phyloP scores from a whole-genome alignment of 2,888 invertebrate species.

The Metallyticus violacea region DNA sequence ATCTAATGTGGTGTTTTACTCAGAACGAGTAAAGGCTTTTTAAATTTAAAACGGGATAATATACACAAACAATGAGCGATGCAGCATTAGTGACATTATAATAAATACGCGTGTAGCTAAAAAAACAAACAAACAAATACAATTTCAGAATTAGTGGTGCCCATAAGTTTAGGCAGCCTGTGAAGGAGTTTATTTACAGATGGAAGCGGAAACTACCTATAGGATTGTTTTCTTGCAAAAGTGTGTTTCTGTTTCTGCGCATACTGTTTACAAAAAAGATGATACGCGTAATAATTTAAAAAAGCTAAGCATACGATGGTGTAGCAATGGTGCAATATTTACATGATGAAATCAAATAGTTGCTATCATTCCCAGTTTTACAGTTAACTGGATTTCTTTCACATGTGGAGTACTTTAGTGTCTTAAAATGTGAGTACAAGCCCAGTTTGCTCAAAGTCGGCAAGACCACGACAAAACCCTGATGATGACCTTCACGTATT shows the following conservation, averaged over 20 bases:
- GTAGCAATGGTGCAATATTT: background rate
- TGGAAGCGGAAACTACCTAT: no score
- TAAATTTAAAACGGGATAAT: no score
- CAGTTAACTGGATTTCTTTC: background rate
- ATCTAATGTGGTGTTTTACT: no score
- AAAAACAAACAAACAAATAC: no score
- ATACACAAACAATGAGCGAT: no score
- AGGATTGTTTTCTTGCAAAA: background rate
- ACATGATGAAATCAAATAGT: background rate
- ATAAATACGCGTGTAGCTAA: no score
- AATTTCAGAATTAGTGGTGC: no score
- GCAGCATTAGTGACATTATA: no score
- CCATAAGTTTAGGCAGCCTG: no score
- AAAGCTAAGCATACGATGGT: background rate
- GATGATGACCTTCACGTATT: background rate
- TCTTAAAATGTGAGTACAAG: background rate
- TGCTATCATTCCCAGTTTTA: background rate
- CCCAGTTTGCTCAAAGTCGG: background rate
- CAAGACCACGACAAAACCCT: background rate
- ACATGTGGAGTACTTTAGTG: background rate
- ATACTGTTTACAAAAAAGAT: background rate
- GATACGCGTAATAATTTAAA: background rate
- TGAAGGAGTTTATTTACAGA: no score
- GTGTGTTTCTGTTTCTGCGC: background rate
- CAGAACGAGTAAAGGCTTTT: no score